phyloP scores from a whole-genome alignment of 1,140 invertebrate species.

The Anthonomus grandis region DNA sequence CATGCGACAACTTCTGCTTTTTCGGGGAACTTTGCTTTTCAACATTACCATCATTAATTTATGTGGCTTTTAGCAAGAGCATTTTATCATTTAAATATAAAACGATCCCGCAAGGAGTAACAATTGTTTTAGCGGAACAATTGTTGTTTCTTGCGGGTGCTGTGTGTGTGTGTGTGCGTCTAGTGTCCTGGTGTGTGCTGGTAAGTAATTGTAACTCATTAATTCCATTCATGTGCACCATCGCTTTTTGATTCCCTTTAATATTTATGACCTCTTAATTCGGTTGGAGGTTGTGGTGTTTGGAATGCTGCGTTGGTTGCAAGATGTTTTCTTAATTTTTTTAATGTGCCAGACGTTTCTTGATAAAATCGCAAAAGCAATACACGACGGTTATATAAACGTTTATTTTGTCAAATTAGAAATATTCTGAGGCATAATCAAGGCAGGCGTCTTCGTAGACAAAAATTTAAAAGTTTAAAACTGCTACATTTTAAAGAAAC shows the following conservation, averaged over 20 bases:
- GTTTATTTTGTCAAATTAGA: background rate
- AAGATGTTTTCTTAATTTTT: background rate
- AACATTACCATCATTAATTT: background rate
- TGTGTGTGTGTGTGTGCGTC: slow-evolving; percentile 1
- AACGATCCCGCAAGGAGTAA: no score
- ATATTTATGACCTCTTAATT: background rate
- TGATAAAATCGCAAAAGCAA: no score
- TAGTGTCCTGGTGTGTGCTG: background rate
- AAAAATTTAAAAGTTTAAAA: background rate
- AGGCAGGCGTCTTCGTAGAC: background rate
- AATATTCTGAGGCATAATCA: background rate
- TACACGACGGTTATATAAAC: background rate
- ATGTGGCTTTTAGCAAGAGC: background rate
- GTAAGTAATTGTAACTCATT: background rate
- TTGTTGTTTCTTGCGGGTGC: background rate
- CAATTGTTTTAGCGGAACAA: no score
- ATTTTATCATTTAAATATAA: background rate
- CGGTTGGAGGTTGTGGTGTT: background rate
- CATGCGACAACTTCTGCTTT: slow-evolving; percentile 18
- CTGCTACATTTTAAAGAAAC: background rate
- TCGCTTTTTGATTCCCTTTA: background rate
- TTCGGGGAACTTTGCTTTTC: background rate
- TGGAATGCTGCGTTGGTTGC: background rate
- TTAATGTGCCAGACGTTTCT: no score
- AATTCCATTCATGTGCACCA: slow-evolving; percentile 3